Percentiles rank a stretch among this genome's conserved stretches.
These are phyloP conservation scores for Melanogrammus aeglefinus DNA, from an alignment of 2,797 vertebrate species.

Conservation along the genomic window DNA sequence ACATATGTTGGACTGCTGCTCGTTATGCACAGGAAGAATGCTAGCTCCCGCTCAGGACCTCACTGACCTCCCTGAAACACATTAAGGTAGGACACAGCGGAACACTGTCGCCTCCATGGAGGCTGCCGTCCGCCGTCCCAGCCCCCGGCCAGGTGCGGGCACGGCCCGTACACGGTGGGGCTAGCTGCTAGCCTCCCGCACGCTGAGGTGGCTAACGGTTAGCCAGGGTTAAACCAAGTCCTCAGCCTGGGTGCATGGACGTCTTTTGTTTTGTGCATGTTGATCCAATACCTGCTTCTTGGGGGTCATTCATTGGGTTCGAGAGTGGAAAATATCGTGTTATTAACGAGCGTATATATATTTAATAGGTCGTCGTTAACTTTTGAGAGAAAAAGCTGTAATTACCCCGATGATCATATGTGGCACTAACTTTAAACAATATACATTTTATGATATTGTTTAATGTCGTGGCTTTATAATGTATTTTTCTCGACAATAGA, in stretches of 20 bases:
- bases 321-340: background rate
- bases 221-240: conserved; percentile 38
- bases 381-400: background rate
- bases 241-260: conserved; percentile 9
- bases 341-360: background rate
- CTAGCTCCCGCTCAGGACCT: conserved; percentile 25
- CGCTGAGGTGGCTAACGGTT: conserved; percentile 42
- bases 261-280: background rate
- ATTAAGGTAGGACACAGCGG: conserved; percentile 44
- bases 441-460: background rate
- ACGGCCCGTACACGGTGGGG: background rate
- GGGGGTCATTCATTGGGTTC: background rate
- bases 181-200: conserved; percentile 48
- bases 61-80: conserved; percentile 7
- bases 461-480: background rate
- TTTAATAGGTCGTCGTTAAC: background rate
- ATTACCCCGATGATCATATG: background rate
- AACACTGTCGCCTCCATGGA: background rate
- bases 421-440: background rate
- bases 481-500: background rate
- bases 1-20: conserved; percentile 47
- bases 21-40: conserved; percentile 49
- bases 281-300: conserved; percentile 18
- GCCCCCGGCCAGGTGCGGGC: too few species aligned
- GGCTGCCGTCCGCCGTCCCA: background rate